These are phyloP conservation scores for silkworm (Bombyx mori) DNA, from an alignment of 1,140 invertebrate species.

Conservation along the genomic window DNA sequence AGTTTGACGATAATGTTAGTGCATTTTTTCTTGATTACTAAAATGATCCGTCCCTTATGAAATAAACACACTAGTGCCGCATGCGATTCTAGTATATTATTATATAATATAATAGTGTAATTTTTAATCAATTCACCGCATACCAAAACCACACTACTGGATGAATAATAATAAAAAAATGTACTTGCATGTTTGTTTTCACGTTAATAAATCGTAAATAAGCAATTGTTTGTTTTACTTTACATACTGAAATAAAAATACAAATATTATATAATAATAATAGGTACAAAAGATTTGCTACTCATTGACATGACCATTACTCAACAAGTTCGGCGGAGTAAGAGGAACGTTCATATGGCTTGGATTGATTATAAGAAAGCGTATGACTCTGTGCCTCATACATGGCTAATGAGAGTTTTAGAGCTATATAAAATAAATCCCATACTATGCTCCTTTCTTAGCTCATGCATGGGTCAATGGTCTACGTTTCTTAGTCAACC, in stretches of 20 bases:
- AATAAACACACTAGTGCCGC: slow-evolving; percentile 3
- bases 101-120: slow-evolving; percentile 31
- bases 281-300: too few species aligned
- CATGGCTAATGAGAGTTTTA: too few species aligned
- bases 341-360: too few species aligned
- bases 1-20: slow-evolving; percentile 5
- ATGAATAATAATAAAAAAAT: slow-evolving; percentile 45
- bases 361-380: too few species aligned
- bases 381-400: too few species aligned
- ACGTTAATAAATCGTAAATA: slow-evolving; percentile 49
- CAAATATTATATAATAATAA: neutral
- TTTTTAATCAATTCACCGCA: slow-evolving; percentile 47
- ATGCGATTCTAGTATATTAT: slow-evolving; percentile 13
- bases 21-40: slow-evolving; percentile 17
- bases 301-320: too few species aligned
- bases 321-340: too few species aligned
- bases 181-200: slow-evolving; percentile 63
- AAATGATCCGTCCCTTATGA: slow-evolving; percentile 23
- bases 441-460: too few species aligned
- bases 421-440: too few species aligned
- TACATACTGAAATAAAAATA: neutral
- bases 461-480: too few species aligned
- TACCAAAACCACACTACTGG: slow-evolving; percentile 41
- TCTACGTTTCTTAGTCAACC: too few species aligned
- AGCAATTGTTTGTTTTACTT: slow-evolving; percentile 15